Conservation (phyloP, 2,113 vertebrate genomes). For the Archilochus colubris region DNA sequence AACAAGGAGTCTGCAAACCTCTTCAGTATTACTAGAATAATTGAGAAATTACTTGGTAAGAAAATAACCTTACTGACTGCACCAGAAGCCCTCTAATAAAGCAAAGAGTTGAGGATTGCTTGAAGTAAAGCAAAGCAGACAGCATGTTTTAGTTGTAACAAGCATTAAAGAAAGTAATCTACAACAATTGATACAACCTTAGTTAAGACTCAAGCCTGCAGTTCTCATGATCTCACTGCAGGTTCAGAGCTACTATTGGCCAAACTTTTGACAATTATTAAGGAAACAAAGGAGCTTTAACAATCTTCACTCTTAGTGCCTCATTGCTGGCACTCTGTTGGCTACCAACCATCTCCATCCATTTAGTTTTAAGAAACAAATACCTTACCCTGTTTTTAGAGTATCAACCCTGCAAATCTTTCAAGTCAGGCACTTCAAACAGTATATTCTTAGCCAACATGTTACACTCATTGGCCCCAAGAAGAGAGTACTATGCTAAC, state of each 20-base stretch:
- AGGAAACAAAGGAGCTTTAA: constrained; percentile 61
- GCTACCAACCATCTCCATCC: constrained; percentile 71
- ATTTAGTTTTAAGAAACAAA: constrained; percentile 67
- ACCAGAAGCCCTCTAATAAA: constrained; percentile 48
- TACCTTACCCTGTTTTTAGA: constrained; percentile 64
- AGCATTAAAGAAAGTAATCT: constrained; percentile 8
- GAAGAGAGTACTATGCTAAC: constrained; percentile 56
- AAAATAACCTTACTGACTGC: constrained; percentile 38
- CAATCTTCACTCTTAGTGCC: constrained; percentile 63
- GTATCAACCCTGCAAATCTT: constrained; percentile 68
- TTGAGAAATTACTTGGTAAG: constrained; percentile 16
- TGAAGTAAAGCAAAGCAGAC: constrained; percentile 44
- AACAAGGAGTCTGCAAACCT: constrained; percentile 40
- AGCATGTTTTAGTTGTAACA: constrained; percentile 35
- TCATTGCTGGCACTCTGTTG: constrained; percentile 67
- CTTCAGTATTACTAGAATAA: constrained; percentile 12
- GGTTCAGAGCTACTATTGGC: constrained; percentile 50
- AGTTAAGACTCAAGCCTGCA: constrained; percentile 54
- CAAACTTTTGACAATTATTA: constrained; percentile 56
- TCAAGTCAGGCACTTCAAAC: constrained; percentile 71
- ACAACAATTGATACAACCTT: constrained; percentile 52
- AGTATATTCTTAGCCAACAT: constrained; percentile 58
- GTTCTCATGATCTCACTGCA: constrained; percentile 50
- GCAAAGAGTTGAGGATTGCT: constrained; percentile 31
- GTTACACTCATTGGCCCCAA: constrained; percentile 52